Evolutionary conservation across 1,140 invertebrate species (phyloP), one percentile per base, ranked within the genome.

Genomic region (Nomia melanderi): DNA sequence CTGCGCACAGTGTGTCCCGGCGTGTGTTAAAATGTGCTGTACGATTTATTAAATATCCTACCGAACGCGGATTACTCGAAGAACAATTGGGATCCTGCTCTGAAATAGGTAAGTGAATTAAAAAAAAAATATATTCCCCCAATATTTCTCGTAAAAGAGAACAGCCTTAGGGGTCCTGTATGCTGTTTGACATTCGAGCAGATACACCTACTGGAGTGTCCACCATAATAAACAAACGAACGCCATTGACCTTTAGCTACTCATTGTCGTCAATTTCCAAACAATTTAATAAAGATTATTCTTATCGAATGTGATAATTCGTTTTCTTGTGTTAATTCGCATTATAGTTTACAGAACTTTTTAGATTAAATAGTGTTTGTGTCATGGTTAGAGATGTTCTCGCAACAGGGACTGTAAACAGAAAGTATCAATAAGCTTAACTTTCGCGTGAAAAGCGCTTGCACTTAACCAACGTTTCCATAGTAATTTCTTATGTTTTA

Each of bases 151-250:
- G 20, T 54, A 25, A 25, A 23, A 36, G 41, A 27, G 29, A 57
- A 41, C 31, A 65, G 33, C 41, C 25, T 11, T 20, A n/a, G 7
- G n/a, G n/a, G 60, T 14, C 14, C 39, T 9, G 54, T 47, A 54
- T n/a, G 33, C 44, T 71, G 67, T 78, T 78, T 78, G 71, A 78
- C 77, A 56, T 60, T 50, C 47, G 50, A 44, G 57, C 25, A 31
- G 64, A 47, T 60, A 39, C 33, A 65, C 31, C 56, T 77, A 62
- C 44, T 17, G 63, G 44, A 78, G 20, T 63, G 29, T 41, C 66
- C 80, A 79, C 66, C 82, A 75, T 83, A 78, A 81, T 78, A 83
- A 83, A 83, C 82, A 83, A 83, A 83, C 65, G 50, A 78, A 83
- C 76, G 82, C 71, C 82, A 83, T 83, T 82, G 82, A 79, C 81